A percentile compares a stretch with the other conserved stretches of the same genome.
These are phyloP conservation scores for Ptyas mucosa DNA, from an alignment of 2,113 vertebrate species.

Conservation along the genomic window DNA sequence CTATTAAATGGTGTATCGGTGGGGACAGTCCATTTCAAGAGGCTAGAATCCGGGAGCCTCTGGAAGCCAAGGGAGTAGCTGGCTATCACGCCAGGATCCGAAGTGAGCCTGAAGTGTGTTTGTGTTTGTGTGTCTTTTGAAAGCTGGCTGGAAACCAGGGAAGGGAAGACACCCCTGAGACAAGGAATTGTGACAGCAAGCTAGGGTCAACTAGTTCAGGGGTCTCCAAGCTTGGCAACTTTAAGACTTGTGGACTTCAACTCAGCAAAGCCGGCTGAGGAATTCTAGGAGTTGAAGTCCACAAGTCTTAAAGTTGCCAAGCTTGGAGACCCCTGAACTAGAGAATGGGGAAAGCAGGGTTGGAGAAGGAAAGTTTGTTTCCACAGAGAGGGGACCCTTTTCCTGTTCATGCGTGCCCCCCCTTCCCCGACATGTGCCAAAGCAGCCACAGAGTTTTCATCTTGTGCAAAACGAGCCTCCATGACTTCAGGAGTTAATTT, in stretches of 20 bases:
- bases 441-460: background rate
- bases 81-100: background rate
- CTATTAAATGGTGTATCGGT: background rate
- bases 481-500: conserved; percentile 2
- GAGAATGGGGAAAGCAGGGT: background rate
- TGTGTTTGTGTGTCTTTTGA: background rate
- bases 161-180: background rate
- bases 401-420: background rate
- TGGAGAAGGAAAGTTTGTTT: background rate
- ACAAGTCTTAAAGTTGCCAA: no score
- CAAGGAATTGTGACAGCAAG: no score
- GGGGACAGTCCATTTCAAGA: background rate
- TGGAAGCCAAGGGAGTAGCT: background rate
- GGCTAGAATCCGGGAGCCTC: background rate
- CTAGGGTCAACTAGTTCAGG: background rate
- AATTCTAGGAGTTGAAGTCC: no score
- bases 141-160: background rate
- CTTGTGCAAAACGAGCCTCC: background rate
- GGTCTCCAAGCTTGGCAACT: no score
- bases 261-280: no score
- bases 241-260: no score
- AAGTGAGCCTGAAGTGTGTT: background rate
- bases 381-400: background rate
- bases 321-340: no score
- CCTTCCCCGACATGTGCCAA: background rate